Evolutionary conservation across 2,797 vertebrate genomes (phyloP), one percentile per base, ranked within the genome.

Genomic region (Peromyscus nudipes): DNA sequence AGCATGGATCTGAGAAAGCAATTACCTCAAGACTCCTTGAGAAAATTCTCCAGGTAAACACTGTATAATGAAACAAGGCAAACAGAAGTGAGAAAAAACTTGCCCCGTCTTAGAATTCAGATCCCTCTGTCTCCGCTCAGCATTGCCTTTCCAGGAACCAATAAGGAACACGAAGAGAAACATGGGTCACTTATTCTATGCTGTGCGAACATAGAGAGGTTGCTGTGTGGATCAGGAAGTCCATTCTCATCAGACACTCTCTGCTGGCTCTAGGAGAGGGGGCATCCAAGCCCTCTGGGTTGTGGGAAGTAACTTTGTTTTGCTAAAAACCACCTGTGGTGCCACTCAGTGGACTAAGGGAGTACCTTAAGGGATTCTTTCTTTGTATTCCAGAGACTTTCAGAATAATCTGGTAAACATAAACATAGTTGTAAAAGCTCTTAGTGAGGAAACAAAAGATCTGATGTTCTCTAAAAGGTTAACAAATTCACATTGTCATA

Each of bases 191-290:
- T 4, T 19, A 17, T 64, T 62, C 25, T 64, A 64, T 64, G 37
- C 14, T 43, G 16, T 11, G 8, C 17, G 57, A 64, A 10, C 17
- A 43, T 16, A 29, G 23, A 62, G 55, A 62, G 27, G 11, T 40
- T 82, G 4, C 8, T 43, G 6, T 82, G 55, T 43, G 57, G 6
- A 64, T 19, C 7, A 62, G 37, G 25, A 27, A 83, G 27, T 10
- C 4, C 2, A 6, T 17, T 17, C 27, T 43, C 40, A 65, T 8
- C 14, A 84, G 40, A 46, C 43, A 31, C 27, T 16, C n/a, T 82
- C n/a, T 40, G 55, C 37, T 27, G 4, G 1, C 60, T 82, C n/a
- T 37, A 60, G 23, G 57, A 6, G 0, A 0, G 7, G 40, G 6
- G 55, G 31, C 16, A 64, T 43, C 16, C 7, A 62, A 29, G 8